phyloP scores from a whole-genome alignment of 2,113 vertebrate species.

The Noctilio leporinus region DNA sequence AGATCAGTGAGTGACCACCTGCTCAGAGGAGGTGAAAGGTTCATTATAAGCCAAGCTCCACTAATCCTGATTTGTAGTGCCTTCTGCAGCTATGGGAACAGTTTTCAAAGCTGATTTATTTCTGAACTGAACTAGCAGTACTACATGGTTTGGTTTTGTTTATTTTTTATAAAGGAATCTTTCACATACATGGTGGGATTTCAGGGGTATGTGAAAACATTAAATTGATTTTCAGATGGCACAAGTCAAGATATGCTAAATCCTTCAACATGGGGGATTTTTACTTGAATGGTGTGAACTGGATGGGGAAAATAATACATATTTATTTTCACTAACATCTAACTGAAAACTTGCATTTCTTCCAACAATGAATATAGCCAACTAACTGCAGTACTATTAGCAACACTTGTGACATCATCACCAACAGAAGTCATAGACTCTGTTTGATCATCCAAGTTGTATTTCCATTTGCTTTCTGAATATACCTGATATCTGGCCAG shows the following conservation, averaged over 20 bases:
- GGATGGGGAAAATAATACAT: background rate
- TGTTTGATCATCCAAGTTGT: background rate
- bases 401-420: background rate
- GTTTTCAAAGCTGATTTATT: constrained; percentile 68
- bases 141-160: background rate
- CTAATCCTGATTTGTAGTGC: constrained; percentile 43
- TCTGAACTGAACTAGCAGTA: constrained; percentile 53
- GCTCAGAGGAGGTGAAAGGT: background rate
- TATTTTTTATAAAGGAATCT: background rate
- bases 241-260: background rate
- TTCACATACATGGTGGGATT: constrained; percentile 10
- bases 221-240: background rate
- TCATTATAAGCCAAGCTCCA: background rate
- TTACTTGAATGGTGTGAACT: background rate
- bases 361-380: background rate
- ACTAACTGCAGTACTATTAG: background rate
- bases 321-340: background rate
- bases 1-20: background rate
- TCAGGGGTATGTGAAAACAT: background rate
- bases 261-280: background rate
- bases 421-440: background rate
- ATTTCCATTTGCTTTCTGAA: background rate
- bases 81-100: constrained; percentile 72
- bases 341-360: background rate
- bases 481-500: background rate